Conservation (phyloP, 2,797 vertebrate species). For the Silurus aristotelis region DNA sequence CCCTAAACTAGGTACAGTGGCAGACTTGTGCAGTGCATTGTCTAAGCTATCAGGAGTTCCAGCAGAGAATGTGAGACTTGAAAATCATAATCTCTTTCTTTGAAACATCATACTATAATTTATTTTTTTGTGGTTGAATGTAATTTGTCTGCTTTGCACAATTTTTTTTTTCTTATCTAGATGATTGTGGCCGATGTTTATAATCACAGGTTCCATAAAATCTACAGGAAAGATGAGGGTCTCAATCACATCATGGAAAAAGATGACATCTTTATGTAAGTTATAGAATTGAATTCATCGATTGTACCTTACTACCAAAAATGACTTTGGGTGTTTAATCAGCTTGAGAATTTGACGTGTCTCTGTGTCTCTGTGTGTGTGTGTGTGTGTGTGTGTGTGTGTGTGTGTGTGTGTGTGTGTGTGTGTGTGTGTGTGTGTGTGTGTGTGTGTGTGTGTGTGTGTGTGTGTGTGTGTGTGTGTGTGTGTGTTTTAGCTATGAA, state of each 20-base stretch:
- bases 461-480: neutral
- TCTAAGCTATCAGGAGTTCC: conserved; percentile 86
- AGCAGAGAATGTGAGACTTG: conserved; percentile 85
- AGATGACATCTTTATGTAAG: conserved; percentile 97
- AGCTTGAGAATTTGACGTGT: neutral
- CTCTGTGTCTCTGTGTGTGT: conserved; percentile 20
- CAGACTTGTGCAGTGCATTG: conserved; percentile 88
- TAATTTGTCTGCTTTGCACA: neutral
- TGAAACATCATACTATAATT: neutral
- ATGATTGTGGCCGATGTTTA: conserved; percentile 98
- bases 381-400: conserved; percentile 39
- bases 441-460: conserved; percentile 30
- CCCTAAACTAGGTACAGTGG: conserved; percentile 87
- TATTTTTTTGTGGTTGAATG: neutral
- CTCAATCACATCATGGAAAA: conserved; percentile 94
- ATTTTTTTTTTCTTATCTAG: conserved; percentile 67
- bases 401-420: conserved; percentile 21
- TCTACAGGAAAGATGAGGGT: conserved; percentile 90
- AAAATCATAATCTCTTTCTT: neutral
- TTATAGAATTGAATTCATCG: conserved; percentile 32
- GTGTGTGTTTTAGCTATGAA: conserved; percentile 81
- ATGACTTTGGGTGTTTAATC: neutral
- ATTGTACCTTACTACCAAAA: neutral
- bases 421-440: conserved; percentile 34
- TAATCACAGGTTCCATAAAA: conserved; percentile 97